phyloP scores from a whole-genome alignment of 2,888 invertebrate species.

The Microctonus brassicae region DNA sequence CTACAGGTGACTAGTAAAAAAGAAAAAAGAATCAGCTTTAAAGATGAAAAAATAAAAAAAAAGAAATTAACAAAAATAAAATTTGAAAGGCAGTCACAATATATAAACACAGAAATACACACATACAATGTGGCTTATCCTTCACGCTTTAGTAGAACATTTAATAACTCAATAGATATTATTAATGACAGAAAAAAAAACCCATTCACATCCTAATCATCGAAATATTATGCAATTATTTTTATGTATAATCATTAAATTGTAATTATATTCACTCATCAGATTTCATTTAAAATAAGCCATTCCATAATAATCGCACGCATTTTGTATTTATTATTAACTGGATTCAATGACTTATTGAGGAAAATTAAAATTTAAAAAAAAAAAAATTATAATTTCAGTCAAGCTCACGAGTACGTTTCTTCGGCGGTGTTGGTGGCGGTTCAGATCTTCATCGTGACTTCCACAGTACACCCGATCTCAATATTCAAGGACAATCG shows the following conservation, averaged over 20 bases:
- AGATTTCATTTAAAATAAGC: not conserved
- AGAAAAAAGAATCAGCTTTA: slow-evolving; percentile 25
- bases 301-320: slow-evolving; percentile 22
- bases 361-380: slow-evolving; percentile 11
- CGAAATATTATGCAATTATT: not conserved
- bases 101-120: not conserved
- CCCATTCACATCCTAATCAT: slow-evolving; percentile 3
- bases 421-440: slow-evolving; percentile 70
- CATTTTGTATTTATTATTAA: not conserved
- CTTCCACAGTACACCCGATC: slow-evolving; percentile 92
- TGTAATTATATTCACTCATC: not conserved
- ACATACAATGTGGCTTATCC: slow-evolving; percentile 41
- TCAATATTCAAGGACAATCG: slow-evolving; percentile 65
- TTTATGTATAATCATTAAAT: not conserved
- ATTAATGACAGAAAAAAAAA: not conserved
- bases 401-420: slow-evolving; percentile 72
- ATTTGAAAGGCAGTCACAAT: not conserved
- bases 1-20: slow-evolving; percentile 55
- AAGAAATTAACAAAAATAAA: not conserved
- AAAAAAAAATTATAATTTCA: slow-evolving; percentile 55
- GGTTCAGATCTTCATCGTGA: slow-evolving; percentile 79
- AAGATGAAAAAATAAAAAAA: not conserved
- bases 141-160: slow-evolving; percentile 43
- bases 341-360: not conserved
- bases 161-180: not conserved